These are phyloP conservation scores for Toxotes lorentzi DNA, from an alignment of 2,797 vertebrate genomes.

Conservation along the genomic window DNA sequence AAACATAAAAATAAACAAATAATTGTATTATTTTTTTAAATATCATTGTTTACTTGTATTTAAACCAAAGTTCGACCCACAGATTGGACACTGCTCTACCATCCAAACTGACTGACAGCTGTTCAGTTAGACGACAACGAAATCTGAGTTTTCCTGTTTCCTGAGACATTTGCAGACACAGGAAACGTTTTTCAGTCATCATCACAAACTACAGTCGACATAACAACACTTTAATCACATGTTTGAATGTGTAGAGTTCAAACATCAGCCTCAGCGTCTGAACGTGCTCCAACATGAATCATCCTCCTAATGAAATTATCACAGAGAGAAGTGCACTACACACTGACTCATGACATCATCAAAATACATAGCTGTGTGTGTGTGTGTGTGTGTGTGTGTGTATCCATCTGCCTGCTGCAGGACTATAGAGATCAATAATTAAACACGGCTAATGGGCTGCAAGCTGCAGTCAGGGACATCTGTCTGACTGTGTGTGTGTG, in stretches of 20 bases:
- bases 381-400: conserved; percentile 36
- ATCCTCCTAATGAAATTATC: conserved; percentile 23
- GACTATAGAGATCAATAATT: conserved; percentile 70
- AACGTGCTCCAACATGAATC: conserved; percentile 16
- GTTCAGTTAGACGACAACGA: background rate
- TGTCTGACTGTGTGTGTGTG: conserved; percentile 27
- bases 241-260: background rate
- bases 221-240: too few relatives aligned
- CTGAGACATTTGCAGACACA: too few relatives aligned
- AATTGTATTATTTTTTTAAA: too few relatives aligned
- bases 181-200: too few relatives aligned
- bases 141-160: too few relatives aligned
- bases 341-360: conserved; percentile 34
- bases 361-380: conserved; percentile 12
- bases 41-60: too few relatives aligned
- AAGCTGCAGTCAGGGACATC: conserved; percentile 45
- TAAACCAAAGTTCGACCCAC: background rate
- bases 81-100: background rate
- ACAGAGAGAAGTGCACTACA: background rate
- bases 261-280: background rate
- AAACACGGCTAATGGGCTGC: conserved; percentile 61
- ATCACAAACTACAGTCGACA: too few relatives aligned
- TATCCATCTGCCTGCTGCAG: conserved; percentile 51
- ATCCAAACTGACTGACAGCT: background rate
- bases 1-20: too few relatives aligned